Percentiles rank a stretch among this genome's conserved stretches.
Conservation (phyloP, 2,797 vertebrate species). For the Limnodromus scolopaceus region DNA sequence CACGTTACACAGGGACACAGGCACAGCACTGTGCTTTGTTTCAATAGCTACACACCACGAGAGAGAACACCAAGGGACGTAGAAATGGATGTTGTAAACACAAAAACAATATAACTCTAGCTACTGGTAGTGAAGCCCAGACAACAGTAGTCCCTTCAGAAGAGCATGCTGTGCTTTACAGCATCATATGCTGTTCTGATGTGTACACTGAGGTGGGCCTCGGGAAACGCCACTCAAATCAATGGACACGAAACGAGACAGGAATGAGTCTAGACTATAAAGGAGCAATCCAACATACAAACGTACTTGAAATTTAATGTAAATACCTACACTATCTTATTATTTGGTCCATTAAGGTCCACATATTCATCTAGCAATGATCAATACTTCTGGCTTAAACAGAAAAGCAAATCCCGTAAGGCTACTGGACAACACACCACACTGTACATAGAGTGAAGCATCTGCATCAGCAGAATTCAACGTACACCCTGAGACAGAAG, state of each 20-base stretch:
- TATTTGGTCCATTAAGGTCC: neutral
- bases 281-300: neutral
- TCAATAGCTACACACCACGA: neutral
- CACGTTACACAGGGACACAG: neutral
- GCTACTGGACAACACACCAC: neutral
- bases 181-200: neutral
- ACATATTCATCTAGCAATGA: neutral
- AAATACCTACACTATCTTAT: neutral
- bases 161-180: neutral
- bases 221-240: neutral
- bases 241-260: neutral
- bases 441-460: neutral
- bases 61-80: neutral
- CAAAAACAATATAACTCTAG: neutral
- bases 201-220: neutral
- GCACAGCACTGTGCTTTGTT: constrained; percentile 26
- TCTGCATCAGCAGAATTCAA: neutral
- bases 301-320: neutral
- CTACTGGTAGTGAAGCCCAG: neutral
- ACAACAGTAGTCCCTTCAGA: neutral
- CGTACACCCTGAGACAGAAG: neutral
- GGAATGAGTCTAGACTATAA: neutral
- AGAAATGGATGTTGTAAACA: neutral
- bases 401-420: neutral
- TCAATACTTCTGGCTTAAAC: neutral